phyloP scores from a whole-genome alignment of 2,888 invertebrate species.

The Cheilosia vernalis region DNA sequence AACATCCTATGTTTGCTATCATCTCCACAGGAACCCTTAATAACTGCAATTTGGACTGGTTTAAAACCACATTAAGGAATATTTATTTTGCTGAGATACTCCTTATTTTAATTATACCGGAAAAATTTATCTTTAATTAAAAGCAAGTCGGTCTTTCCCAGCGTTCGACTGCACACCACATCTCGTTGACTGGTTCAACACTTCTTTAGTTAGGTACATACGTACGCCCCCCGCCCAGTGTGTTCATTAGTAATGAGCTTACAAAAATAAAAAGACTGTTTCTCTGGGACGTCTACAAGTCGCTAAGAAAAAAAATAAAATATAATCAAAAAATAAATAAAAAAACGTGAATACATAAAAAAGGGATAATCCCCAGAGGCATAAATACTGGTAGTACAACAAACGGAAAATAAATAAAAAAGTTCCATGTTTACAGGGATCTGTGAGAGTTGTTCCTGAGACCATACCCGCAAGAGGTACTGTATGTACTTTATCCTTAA shows the following conservation, averaged over 20 bases:
- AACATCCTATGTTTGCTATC: background rate
- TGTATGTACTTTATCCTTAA: background rate
- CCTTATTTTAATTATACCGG: conserved; percentile 7
- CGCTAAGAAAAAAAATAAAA: background rate
- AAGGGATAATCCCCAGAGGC: conserved; percentile 13
- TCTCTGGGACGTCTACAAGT: conserved; percentile 3
- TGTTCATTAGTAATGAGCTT: conserved; percentile 47
- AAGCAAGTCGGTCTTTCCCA: background rate
- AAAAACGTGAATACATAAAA: conserved; percentile 18
- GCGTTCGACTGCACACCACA: background rate
- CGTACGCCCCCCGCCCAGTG: background rate
- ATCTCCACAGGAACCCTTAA: background rate
- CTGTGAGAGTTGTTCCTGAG: conserved; percentile 49
- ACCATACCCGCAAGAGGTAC: background rate
- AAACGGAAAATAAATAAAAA: conserved; percentile 42
- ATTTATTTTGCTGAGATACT: background rate
- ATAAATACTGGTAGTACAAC: background rate
- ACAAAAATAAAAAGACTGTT: conserved; percentile 34
- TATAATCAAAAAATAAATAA: background rate
- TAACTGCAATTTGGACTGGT: conserved; percentile 18
- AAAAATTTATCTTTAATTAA: conserved; percentile 31
- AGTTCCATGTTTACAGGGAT: conserved; percentile 50
- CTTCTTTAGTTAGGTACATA: background rate
- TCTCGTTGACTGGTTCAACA: conserved; percentile 11
- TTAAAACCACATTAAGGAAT: conserved; percentile 18